Evolutionary conservation across 1,140 invertebrate genomes (phyloP), one percentile per base, ranked within the genome.

Genomic region (Gonatopus flavifemur): DNA sequence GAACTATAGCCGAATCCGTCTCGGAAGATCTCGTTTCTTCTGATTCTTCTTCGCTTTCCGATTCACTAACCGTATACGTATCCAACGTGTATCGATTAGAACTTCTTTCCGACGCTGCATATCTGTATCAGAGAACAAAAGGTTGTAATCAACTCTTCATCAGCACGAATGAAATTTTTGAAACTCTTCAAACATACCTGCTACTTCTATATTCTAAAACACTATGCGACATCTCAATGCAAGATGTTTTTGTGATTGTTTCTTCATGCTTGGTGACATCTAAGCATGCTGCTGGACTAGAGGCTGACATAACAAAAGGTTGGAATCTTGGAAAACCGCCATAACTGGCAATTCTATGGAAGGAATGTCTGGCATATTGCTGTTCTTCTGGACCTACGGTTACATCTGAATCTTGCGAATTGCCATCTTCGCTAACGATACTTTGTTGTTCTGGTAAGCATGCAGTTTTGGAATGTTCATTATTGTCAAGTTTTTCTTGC

Each of bases 41-140:
- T 0, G 72, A 72, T 31, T 78, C 76, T 44, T 78, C 76, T 21
- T 78, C 76, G 30, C 76, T 78, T 32, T 78, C 76, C 5, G 76
- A 78, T 48, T 78, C 76, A 38, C 76, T 78, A 4, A 74, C 59
- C 7, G 72, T 64, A 43, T 71, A 77, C 12, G 68, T 57, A 38
- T 71, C 66, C 39, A 62, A 30, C 16, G 49, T 55, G 39, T 69
- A 72, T 32, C 67, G 64, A 40, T 62, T 60, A 1, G 69, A 70
- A 35, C 52, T 67, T 25, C 66, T 67, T 32, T 76, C 74, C 7
- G 63, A 55, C 6, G 66, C 58, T 41, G 65, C 50, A 51, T 72
- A 76, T 42, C 76, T 78, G 49, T 22, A 15, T 31, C 9, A 50
- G 3, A 50, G 46, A 13, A 41, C 25, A 35, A 25, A 45, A 47